Base-by-base conservation (phyloP, 2,888 invertebrate genomes). In the Augochlorella aurata region DNA sequence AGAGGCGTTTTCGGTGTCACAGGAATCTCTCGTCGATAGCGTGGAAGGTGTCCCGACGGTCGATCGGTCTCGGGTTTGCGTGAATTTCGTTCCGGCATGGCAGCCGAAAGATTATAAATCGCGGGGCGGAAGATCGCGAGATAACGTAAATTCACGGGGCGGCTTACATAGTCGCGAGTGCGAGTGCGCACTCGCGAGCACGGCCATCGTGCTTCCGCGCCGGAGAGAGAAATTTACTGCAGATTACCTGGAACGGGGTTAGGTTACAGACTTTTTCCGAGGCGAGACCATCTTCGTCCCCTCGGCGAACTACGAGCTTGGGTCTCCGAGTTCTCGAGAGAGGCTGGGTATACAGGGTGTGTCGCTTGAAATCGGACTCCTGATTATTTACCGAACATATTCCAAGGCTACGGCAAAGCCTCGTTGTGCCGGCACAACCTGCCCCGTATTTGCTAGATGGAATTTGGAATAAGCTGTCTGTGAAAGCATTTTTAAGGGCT, bases 211-310 rank as follows among this genome's bases (percentile, higher is more conserved):
- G 16, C 71, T 10, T 50, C 49, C 14, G 61, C 14, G 29, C 58
- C 29, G 24, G 71, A 47, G 58, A 71, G 44, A 66, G 74, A 79
- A 85, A 85, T 85, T 85, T 85, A 85, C 85, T 85, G 85, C 85
- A 84, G 84, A 85, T 85, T 85, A 80, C 84, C 71, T 72, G 75
- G 81, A 69, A 77, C 66, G 54, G 52, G 65, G 63, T 61, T 52
- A 66, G 66, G 12, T 70, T 21, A n/a, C 45, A 63, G 66, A 61
- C 70, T 74, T 77, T 79, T 77, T 74, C 24, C 49, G 45, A 65
- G 45, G 38, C 29, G 58, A 63, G 52, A 44, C 74, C 72, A 74
- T 73, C 69, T 84, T 77, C 73, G 69, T 58, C 50, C 49, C 58
- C 14, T 18, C 50, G 47, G 68, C 65, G 44, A 63, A 24, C 14